Conservation (phyloP, 2,888 invertebrate genomes). For the Phortica magna region DNA sequence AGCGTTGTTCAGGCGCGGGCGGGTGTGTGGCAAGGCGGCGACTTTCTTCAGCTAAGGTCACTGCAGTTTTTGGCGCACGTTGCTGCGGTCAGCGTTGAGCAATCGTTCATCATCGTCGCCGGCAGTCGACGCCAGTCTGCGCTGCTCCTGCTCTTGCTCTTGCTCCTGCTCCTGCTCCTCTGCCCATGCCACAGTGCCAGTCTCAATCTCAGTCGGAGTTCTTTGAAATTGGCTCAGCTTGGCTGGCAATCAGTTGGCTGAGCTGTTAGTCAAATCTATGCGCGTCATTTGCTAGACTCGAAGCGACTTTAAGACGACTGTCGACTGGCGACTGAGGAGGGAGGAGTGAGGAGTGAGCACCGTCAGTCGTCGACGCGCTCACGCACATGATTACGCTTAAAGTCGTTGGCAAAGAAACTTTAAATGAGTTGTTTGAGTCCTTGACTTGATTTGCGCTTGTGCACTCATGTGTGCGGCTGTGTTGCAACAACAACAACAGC, state of each 20-base stretch:
- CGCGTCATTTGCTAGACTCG: not conserved
- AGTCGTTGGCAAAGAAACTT: not conserved
- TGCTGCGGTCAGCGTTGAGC: conserved; percentile 12
- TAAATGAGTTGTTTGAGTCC: conserved; percentile 28
- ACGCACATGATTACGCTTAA: not conserved
- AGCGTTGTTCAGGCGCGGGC: conserved; percentile 11
- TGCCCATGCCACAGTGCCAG: too few species aligned
- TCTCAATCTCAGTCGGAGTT: too few species aligned
- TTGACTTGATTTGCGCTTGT: conserved; percentile 13
- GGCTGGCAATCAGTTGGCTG: not conserved
- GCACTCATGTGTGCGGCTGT: not conserved
- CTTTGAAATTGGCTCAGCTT: not conserved
- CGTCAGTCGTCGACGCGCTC: not conserved
- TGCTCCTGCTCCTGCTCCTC: too few species aligned
- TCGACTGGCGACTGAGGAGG: too few species aligned
- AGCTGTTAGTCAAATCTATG: conserved; percentile 8
- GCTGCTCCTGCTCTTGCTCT: too few species aligned
- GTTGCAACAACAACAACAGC: too few species aligned
- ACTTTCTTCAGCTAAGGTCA: not conserved
- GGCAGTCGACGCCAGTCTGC: not conserved
- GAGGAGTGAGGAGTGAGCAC: too few species aligned
- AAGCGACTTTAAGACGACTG: too few species aligned
- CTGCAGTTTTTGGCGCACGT: not conserved
- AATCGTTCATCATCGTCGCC: not conserved
- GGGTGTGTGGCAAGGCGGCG: too few species aligned